phyloP scores from a whole-genome alignment of 2,113 vertebrate species.

The Argyrosomus japonicus region DNA sequence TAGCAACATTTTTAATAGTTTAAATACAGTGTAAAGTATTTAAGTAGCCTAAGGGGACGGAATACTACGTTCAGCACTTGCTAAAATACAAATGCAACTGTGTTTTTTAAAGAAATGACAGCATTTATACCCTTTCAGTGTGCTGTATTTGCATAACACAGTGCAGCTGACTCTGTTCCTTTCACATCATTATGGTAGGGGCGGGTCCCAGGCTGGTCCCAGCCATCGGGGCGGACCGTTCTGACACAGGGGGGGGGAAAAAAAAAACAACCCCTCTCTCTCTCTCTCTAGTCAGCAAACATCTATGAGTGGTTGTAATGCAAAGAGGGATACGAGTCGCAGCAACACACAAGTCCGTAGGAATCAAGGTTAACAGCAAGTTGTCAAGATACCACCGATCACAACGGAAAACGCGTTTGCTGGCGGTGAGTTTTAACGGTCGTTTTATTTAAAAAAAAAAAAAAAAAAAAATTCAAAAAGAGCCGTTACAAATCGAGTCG shows the following conservation, averaged over 20 bases:
- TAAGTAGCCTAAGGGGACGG: not conserved
- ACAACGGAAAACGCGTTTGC: slow-evolving; percentile 69
- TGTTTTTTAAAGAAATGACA: not conserved
- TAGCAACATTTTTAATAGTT: not conserved
- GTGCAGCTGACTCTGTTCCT: slow-evolving; percentile 39
- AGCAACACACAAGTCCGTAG: slow-evolving; percentile 28
- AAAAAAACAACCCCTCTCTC: slow-evolving; percentile 35
- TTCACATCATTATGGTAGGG: slow-evolving; percentile 44
- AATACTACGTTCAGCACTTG: not conserved
- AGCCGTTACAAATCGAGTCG: not conserved
- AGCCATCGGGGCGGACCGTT: slow-evolving; percentile 43
- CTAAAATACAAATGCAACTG: not conserved
- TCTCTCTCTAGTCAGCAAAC: slow-evolving; percentile 57
- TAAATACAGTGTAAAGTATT: too few species aligned
- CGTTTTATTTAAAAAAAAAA: not conserved
- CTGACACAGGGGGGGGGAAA: not conserved
- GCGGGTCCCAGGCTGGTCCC: slow-evolving; percentile 51
- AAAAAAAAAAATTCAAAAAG: not conserved
- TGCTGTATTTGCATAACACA: slow-evolving; percentile 68
- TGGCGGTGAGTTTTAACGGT: slow-evolving; percentile 75
- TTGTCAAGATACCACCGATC: slow-evolving; percentile 78
- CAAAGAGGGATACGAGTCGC: slow-evolving; percentile 54
- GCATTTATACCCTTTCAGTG: not conserved
- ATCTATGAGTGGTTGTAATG: slow-evolving; percentile 58
- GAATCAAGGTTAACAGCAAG: slow-evolving; percentile 49